Base-by-base conservation (phyloP, 2,113 vertebrate genomes). In the Campylomormyrus tamandua region DNA sequence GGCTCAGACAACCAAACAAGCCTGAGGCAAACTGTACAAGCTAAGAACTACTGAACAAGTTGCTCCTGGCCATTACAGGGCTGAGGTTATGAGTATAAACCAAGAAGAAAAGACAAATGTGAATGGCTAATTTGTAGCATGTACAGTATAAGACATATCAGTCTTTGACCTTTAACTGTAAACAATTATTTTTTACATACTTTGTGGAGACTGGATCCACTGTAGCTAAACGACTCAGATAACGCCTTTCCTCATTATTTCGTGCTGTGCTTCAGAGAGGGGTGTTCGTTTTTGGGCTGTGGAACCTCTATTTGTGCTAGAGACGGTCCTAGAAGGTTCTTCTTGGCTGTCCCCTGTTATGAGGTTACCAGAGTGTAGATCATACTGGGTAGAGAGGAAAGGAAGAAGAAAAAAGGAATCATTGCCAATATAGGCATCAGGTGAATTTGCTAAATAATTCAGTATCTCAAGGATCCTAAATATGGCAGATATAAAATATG, bases 301-400 rank as follows among this genome's bases (percentile, higher is more conserved):
- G 62, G 24, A 90, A 58, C 31, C 58, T 87, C 90, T 87, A 91
- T 92, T 87, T 89, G 90, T 89, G 89, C 39, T 83, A 58, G 2
- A 17, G 27, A 90, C 24, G 42, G 6, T 93, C 93, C 91, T n/a
- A 87, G 89, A 77, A 85, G 53, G 85, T 90, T 94, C 91, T 17
- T 87, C 50, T 53, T 27, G 27, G 70, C 11, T 49, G 87, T 50
- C 19, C 83, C 45, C 91, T 91, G 94, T 95, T 96, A 96, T 92
- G 95, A 96, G 93, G 95, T 95, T 94, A 96, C 95, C 95, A 96
- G 93, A 93, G 95, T 95, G 95, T 95, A 96, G 94, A 96, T 94
- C 96, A 96, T 95, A 95, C 96, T 96, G 94, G 87, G 95, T 95
- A 89, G 95, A 80, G 94, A 95, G 42, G 50, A 56, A 90, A n/a